Percentiles rank a stretch among this genome's conserved stretches.
Conservation (phyloP, 2,888 invertebrate species). For the Xestia ashworthii region DNA sequence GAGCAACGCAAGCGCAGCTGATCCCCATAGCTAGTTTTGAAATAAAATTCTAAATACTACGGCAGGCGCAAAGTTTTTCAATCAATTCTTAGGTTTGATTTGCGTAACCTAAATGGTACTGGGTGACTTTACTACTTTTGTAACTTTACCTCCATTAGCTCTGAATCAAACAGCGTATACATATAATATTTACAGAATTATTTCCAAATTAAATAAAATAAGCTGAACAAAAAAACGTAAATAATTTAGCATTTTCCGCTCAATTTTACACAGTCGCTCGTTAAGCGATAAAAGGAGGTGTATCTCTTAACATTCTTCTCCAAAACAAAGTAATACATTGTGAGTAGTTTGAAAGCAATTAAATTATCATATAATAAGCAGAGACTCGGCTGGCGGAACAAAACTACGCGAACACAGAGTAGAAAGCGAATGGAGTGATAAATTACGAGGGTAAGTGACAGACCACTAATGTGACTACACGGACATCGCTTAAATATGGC, state of each 20-base stretch:
- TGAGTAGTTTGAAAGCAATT: slow-evolving; percentile 59
- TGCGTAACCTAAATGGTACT: background rate
- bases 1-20: background rate
- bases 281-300: slow-evolving; percentile 50
- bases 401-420: slow-evolving; percentile 45
- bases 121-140: too few species aligned
- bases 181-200: background rate
- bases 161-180: background rate
- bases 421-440: slow-evolving; percentile 30
- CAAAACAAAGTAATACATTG: slow-evolving; percentile 56
- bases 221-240: slow-evolving; percentile 15
- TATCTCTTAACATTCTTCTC: slow-evolving; percentile 42
- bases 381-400: slow-evolving; percentile 60
- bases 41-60: background rate
- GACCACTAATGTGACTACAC: background rate
- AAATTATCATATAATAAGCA: slow-evolving; percentile 65
- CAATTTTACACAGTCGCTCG: slow-evolving; percentile 51
- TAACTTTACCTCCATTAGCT: background rate
- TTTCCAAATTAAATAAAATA: background rate
- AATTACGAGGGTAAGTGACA: background rate
- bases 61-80: slow-evolving; percentile 2
- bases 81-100: background rate
- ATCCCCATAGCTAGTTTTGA: background rate
- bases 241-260: slow-evolving; percentile 30
- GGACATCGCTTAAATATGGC: background rate